These are phyloP conservation scores for Apolygus lucorum DNA, from an alignment of 1,140 invertebrate species.

Conservation along the genomic window DNA sequence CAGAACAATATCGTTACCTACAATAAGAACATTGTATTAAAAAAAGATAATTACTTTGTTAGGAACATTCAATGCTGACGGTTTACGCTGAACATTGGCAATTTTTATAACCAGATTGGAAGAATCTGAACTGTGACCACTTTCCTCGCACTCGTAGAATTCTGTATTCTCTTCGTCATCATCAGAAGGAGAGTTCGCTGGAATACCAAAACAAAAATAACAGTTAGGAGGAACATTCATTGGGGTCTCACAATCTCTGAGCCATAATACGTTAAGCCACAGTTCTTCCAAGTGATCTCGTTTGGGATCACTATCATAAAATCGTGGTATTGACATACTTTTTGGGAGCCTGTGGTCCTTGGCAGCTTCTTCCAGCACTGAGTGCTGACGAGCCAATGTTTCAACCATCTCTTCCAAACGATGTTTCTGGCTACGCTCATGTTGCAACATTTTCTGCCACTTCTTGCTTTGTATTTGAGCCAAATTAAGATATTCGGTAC, in stretches of 20 bases:
- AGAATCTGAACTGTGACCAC: constrained; percentile 31
- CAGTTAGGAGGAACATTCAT: no score
- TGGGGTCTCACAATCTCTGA: no score
- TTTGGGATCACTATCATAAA: no score
- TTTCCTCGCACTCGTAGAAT: constrained; percentile 85
- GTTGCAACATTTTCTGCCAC: constrained; percentile 83
- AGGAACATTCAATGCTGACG: constrained; percentile 35
- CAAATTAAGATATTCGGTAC: constrained; percentile 79
- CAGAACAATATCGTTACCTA: no score
- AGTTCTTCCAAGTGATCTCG: no score
- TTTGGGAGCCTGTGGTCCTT: constrained; percentile 33
- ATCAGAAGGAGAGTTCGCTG: constrained; percentile 34
- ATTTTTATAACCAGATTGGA: constrained; percentile 42
- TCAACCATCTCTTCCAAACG: constrained; percentile 96
- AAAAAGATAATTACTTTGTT: constrained; percentile 35
- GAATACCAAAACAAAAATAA: no score
- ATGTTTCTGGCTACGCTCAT: constrained; percentile 88
- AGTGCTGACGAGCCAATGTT: constrained; percentile 91
- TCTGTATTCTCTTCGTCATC: constrained; percentile 81
- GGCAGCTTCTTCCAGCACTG: constrained; percentile 78
- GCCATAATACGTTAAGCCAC: no score
- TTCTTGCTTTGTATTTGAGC: constrained; percentile 79
- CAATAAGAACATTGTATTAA: no score
- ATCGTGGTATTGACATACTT: constrained; percentile 40
- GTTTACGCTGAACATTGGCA: constrained; percentile 34